Base-by-base conservation (phyloP, 1,140 invertebrate species). In the Grapholita molesta region DNA sequence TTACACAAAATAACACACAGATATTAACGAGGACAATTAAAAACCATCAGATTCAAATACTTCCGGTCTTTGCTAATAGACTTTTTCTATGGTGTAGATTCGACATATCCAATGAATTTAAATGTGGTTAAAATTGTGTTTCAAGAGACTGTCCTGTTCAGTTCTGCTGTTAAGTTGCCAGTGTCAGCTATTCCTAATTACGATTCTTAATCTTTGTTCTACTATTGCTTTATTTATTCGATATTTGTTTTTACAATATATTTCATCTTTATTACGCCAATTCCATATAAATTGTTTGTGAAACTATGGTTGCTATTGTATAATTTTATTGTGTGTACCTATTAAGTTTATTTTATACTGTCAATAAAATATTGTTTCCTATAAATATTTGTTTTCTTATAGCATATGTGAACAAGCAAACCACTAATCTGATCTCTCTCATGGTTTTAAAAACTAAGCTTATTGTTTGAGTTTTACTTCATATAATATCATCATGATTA, bases 301-400 rank as follows among this genome's bases (percentile, higher is more conserved):
- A 15, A 28, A 28, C 55, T n/a, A 18, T 7, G 55, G 55, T 61
- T 61, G 55, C 55, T 61, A 28, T 61, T 61, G 25, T 61, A 28
- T 32, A 28, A 61, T 61, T 30, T 61, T 61, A 61, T 61, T 61
- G n/a, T 61, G n/a, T n/a, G n/a, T n/a, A n/a, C n/a, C n/a, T n/a
- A 61, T 61, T 61, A 61, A 7, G 28, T 32, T 61, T 61, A 12
- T 61, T 61, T 61, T 61, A 61, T 61, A 61, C 28, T 15, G 24
- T 61, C 9, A 61, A 61, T 61, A 61, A 48, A 48, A 48, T 48
- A 30, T 61, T n/a, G 55, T 61, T 61, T 61, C 55, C 55, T 61
- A 61, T 61, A 25, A 1, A 4, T 25, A 11, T 28, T n/a, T 30
- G 12, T 61, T 61, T 28, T 61, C 15, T 1, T 48, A 15, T 38